phyloP scores from a whole-genome alignment of 2,113 vertebrate species.

The Chroicocephalus ridibundus region DNA sequence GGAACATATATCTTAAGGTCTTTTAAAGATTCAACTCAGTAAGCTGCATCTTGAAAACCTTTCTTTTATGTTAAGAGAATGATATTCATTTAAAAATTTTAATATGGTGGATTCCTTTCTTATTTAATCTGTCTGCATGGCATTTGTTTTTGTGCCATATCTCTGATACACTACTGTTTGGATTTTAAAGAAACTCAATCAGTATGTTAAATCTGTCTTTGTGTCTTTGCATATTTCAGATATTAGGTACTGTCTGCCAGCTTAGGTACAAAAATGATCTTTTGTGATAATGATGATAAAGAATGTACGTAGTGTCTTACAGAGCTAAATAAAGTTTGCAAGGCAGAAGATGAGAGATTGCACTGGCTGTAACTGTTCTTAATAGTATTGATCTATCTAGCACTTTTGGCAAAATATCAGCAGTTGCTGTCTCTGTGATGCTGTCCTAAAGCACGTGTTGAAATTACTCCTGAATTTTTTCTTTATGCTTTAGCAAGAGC shows the following conservation, averaged over 20 bases:
- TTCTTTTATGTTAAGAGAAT: not conserved
- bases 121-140: not conserved
- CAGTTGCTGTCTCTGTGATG: slow-evolving; percentile 1
- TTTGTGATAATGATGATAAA: not conserved
- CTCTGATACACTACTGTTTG: not conserved
- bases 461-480: not conserved
- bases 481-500: not conserved
- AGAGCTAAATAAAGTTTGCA: not conserved
- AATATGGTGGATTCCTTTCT: not conserved
- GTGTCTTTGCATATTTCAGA: not conserved
- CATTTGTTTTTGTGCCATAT: not conserved
- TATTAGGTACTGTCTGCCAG: not conserved
- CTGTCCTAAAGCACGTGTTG: slow-evolving; percentile 21
- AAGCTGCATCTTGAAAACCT: not conserved
- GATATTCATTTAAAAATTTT: not conserved
- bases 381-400: not conserved
- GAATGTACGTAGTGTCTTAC: not conserved
- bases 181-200: not conserved
- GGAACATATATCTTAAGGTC: not conserved
- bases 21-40: not conserved
- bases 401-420: slow-evolving; percentile 31
- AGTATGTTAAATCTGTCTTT: not conserved
- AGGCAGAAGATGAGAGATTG: not conserved
- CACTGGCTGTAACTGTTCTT: not conserved
- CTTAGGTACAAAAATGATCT: not conserved